Evolutionary conservation across 2,797 vertebrate genomes (phyloP).

Genomic region (Hapalemur alaotrensis): DNA sequence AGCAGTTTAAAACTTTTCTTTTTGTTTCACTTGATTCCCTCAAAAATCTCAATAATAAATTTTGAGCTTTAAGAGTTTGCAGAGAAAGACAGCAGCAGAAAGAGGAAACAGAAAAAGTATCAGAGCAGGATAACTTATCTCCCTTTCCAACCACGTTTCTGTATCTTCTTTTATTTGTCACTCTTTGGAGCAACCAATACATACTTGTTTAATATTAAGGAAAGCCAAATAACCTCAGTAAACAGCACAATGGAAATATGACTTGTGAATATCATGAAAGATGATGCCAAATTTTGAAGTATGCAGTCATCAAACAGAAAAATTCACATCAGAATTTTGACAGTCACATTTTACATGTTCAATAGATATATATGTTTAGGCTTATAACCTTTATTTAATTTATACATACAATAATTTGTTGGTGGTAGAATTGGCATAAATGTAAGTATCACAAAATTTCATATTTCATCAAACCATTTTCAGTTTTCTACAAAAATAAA

Average conservation of each 20-base stretch:
- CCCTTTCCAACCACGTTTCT: neutral
- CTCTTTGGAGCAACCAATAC: neutral
- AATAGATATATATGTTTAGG: neutral
- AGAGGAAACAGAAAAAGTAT: neutral
- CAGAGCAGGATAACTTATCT: neutral
- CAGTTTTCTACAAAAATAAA: neutral
- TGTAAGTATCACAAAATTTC: neutral
- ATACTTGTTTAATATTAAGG: neutral
- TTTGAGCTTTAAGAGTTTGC: neutral
- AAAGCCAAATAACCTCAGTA: neutral
- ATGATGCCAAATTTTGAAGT: neutral
- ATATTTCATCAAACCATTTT: conserved; percentile 12
- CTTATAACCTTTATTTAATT: neutral
- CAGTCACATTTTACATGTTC: neutral
- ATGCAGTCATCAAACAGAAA: neutral
- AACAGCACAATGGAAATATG: neutral
- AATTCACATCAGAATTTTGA: neutral
- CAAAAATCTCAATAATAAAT: neutral
- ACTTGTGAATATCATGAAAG: neutral
- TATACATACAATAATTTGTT: neutral
- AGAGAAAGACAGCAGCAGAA: neutral
- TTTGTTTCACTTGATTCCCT: neutral
- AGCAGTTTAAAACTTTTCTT: neutral
- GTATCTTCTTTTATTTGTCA: neutral
- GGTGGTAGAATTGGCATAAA: neutral